Evolutionary conservation across 2,888 invertebrate genomes (phyloP).

Genomic region (Bellardia bayeri): DNA sequence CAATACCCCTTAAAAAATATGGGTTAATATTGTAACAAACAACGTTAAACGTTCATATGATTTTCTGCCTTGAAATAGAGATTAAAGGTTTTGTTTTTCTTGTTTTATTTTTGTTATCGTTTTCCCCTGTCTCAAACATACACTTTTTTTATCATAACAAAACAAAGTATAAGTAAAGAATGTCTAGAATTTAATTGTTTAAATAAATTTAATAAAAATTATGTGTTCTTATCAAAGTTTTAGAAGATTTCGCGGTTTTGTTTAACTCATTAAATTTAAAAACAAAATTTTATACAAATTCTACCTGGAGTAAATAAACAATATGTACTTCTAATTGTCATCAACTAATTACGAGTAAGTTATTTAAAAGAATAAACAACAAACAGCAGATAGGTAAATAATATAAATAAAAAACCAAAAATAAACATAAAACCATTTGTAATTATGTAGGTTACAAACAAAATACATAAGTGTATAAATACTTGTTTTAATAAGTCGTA

Average conservation of each 20-base stretch:
- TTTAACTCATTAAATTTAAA: background rate
- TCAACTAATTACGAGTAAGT: background rate
- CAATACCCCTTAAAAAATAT: background rate
- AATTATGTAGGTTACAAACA: conserved; percentile 20
- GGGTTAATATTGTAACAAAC: background rate
- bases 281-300: background rate
- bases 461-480: background rate
- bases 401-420: background rate
- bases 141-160: background rate
- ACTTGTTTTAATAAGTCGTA: background rate
- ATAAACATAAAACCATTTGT: background rate
- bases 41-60: background rate
- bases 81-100: conserved; percentile 16
- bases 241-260: background rate
- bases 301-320: background rate
- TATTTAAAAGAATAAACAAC: background rate
- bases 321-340: background rate
- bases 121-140: background rate
- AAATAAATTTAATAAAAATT: background rate
- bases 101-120: background rate
- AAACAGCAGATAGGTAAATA: background rate
- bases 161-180: background rate
- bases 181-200: background rate
- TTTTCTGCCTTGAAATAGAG: conserved; percentile 28
- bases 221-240: conserved; percentile 9